Evolutionary conservation across 2,797 vertebrate genomes (phyloP), one percentile per base, ranked within the genome.

Genomic region (Carapus acus): DNA sequence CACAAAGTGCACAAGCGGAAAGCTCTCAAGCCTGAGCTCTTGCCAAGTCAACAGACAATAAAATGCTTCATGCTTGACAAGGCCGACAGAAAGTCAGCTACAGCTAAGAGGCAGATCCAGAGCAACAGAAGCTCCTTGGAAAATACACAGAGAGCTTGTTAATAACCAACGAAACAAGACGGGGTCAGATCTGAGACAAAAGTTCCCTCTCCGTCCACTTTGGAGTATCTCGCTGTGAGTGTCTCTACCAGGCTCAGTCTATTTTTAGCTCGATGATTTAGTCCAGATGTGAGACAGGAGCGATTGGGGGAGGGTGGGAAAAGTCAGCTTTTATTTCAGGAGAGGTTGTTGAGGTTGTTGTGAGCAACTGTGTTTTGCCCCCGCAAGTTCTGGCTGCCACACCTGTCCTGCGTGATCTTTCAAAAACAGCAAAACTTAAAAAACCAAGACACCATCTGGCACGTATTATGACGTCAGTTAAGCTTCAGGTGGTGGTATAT

Each of bases 11-110:
- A 76, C 62, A 55, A 41, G 39, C 46, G 54, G 45, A 69, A 62
- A 62, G 61, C 81, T 77, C 77, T 80, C 50, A 69, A 58, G 73
- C 46, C 18, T 79, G 79, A 75, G 69, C 42, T 50, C 38, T 58
- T 17, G 63, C 83, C 76, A 73, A 75, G 63, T 55, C 68, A 58
- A 60, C 71, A 79, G 70, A 84, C 77, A 84, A 83, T 79, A 74
- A 83, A 83, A 62, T 15, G 20, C 65, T 69, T 76, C 75, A 83
- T 62, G 72, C 76, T 65, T 66, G 67, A 76, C 40, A 42, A 71
- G 50, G 54, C 61, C 54, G 50, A 61, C 47, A 72, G 44, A 71
- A 71, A 76, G 44, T 52, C 52, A 55, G 40, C 57, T 31, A 49
- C 55, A 33, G 61, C 14, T 48, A 27, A 40, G 54, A 73, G 16